Conservation (phyloP, 2,113 vertebrate genomes). For the Elephas maximus region DNA sequence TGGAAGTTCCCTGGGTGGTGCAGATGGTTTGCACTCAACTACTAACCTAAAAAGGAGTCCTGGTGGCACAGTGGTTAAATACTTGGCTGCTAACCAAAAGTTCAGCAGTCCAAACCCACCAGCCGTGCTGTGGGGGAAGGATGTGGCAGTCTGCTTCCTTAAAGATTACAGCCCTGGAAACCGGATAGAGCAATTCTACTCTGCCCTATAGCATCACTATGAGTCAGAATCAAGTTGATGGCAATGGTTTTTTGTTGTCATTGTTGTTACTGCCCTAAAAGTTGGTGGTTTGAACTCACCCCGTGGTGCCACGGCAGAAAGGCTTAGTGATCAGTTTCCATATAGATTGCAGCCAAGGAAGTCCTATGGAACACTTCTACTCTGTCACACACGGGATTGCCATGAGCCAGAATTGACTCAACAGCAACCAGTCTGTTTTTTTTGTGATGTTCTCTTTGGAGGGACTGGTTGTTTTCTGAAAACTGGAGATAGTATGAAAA, state of each 20-base stretch:
- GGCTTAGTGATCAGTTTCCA: no score
- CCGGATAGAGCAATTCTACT: no score
- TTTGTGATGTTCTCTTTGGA: neutral
- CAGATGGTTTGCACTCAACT: neutral
- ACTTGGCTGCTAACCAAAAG: neutral
- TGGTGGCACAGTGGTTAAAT: neutral
- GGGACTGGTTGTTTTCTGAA: neutral
- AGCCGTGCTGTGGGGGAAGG: neutral
- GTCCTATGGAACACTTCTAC: neutral
- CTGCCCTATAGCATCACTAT: no score
- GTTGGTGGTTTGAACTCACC: no score
- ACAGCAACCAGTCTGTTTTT: neutral
- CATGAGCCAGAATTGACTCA: neutral
- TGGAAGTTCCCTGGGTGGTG: neutral
- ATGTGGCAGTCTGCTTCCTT: neutral
- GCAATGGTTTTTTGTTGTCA: no score
- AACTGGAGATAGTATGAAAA: fast-evolving
- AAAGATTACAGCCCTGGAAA: no score
- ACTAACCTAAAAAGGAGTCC: neutral
- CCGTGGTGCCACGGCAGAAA: no score
- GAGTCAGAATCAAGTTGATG: no score
- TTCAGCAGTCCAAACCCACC: neutral
- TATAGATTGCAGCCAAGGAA: no score
- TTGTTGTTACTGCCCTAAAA: no score
- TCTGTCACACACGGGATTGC: neutral